Base-by-base conservation (phyloP, 2,797 vertebrate species). In the Eutrigla gurnardus region DNA sequence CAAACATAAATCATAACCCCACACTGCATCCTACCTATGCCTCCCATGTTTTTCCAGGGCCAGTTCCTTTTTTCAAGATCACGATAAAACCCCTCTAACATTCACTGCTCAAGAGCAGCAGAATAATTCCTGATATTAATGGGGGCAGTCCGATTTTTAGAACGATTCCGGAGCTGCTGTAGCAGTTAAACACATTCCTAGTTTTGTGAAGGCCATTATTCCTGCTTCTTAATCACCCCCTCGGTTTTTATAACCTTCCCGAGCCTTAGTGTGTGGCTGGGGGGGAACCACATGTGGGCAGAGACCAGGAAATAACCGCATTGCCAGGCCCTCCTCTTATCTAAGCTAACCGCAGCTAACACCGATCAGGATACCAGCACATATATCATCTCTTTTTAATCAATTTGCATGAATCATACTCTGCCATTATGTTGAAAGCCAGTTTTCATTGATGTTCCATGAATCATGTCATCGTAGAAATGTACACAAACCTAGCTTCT, bases 191-290 rank as follows among this genome's bases (percentile, higher is more conserved):
- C 65, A 77, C 93, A 94, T 95, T 95, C 94, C 93, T 93, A 86
- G 88, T 93, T 95, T 95, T 94, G 92, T 94, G 90, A 92, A 91
- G 92, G 92, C 93, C 91, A 93, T 95, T 94, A 95, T 95, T 95
- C 89, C 91, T 93, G 90, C 86, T 91, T 92, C 92, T 93, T 95
- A 94, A 95, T 94, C 93, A 94, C 93, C 93, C 91, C 91, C 92
- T 92, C 83, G 65, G 89, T 89, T 94, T 95, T 94, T 94, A 94
- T 93, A 94, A 94, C 93, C 91, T 93, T 88, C 82, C 77, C 78
- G 84, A 91, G 89, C 89, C 91, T 89, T 68, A 90, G 90, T 92
- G 93, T 93, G 90, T 93, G 91, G 92, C 86, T 92, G 77, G 70
- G 72, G 85, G 89, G 84, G 78, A 82, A 91, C 90, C 92, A 93